These are phyloP conservation scores for Pseudomugil gertrudae DNA, from an alignment of 2,797 vertebrate species.

Conservation along the genomic window DNA sequence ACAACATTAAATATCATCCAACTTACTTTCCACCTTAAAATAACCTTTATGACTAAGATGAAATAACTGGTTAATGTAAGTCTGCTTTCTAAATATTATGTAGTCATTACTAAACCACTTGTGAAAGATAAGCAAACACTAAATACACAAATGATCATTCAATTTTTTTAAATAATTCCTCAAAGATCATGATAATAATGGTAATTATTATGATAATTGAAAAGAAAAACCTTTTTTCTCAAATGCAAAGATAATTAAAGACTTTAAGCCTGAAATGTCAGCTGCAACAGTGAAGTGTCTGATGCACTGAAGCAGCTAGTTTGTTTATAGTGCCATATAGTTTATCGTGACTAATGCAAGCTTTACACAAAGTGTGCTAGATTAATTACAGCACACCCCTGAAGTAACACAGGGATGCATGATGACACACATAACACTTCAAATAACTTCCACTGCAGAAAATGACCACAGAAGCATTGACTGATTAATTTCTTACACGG, in stretches of 20 bases:
- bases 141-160: background rate
- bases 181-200: background rate
- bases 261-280: slow-evolving; percentile 3
- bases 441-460: background rate
- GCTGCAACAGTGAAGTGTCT: background rate
- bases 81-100: background rate
- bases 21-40: background rate
- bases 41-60: background rate
- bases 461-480: background rate
- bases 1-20: too few relatives aligned
- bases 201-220: background rate
- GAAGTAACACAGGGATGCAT: background rate
- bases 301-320: background rate
- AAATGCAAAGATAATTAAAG: background rate
- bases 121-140: background rate
- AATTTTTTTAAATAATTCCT: background rate
- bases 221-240: background rate
- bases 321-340: background rate
- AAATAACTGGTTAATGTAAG: background rate
- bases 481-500: background rate
- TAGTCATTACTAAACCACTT: background rate
- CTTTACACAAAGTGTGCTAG: background rate
- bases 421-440: background rate
- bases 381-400: background rate
- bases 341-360: background rate